phyloP scores from a whole-genome alignment of 2,113 vertebrate species.

The Regulus satrapa region DNA sequence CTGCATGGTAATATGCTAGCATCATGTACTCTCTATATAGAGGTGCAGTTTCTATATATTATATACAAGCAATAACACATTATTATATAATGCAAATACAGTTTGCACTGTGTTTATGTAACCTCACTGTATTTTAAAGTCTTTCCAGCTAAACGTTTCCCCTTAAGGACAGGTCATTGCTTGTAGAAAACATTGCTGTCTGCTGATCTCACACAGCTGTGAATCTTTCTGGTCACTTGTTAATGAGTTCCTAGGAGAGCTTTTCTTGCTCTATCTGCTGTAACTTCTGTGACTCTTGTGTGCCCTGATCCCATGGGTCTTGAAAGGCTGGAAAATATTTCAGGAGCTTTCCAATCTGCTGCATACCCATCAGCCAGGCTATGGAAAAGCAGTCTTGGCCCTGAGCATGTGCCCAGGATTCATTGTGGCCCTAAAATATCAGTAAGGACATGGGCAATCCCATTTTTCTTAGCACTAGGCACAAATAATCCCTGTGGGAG shows the following conservation, averaged over 20 bases:
- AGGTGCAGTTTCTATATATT: background rate
- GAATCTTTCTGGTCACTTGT: background rate
- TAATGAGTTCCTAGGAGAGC: slow-evolving; percentile 16
- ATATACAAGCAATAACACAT: background rate
- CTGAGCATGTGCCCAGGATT: background rate
- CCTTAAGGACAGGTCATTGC: background rate
- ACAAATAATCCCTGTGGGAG: background rate
- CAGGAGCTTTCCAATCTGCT: background rate
- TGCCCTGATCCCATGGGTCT: background rate
- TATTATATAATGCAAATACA: background rate
- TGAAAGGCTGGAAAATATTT: background rate
- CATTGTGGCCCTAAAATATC: background rate
- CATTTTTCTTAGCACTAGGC: background rate
- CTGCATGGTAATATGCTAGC: background rate
- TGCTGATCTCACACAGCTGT: background rate
- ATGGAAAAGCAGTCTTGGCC: background rate
- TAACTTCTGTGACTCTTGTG: background rate
- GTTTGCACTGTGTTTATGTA: background rate
- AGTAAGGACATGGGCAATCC: background rate
- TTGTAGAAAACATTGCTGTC: background rate
- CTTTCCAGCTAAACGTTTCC: background rate
- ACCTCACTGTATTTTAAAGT: background rate
- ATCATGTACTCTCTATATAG: background rate
- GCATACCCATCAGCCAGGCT: background rate
- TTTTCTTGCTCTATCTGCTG: background rate